These are phyloP conservation scores for Eulacestoma nigropectus DNA, from an alignment of 2,113 vertebrate species.

Conservation along the genomic window DNA sequence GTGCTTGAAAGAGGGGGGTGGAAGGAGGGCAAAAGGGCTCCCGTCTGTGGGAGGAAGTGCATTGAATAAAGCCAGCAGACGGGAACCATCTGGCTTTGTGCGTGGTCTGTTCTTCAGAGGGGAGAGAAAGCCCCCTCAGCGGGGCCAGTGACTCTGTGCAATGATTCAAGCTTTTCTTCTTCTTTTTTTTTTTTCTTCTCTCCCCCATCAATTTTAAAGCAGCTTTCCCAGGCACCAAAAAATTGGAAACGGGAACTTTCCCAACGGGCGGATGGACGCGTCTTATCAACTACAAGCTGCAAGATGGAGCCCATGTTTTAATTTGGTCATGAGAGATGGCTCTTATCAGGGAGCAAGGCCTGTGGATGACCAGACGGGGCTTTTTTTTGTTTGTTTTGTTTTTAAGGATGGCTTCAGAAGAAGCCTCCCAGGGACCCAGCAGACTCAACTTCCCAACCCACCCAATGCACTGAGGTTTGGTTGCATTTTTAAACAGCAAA, in stretches of 20 bases:
- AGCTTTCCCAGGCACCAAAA: conserved; percentile 65
- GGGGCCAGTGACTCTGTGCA: conserved; percentile 67
- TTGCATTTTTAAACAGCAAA: background rate
- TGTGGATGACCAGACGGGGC: background rate
- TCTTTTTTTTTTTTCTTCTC: background rate
- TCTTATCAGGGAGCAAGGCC: background rate
- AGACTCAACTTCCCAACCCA: background rate
- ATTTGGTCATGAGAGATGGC: background rate
- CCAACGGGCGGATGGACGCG: accelerated
- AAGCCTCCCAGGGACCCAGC: background rate
- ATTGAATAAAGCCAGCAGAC: conserved; percentile 93
- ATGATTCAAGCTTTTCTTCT: conserved; percentile 62
- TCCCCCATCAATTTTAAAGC: conserved; percentile 29
- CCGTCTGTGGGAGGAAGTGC: conserved; percentile 86
- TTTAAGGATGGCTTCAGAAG: background rate
- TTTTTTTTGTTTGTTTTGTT: background rate
- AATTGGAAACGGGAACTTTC: background rate
- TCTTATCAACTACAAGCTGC: background rate
- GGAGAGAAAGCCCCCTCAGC: conserved; percentile 70
- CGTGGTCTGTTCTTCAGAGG: conserved; percentile 77
- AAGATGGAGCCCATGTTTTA: background rate
- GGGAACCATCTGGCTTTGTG: conserved; percentile 94
- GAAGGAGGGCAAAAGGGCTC: conserved; percentile 70
- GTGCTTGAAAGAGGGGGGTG: conserved; percentile 52
- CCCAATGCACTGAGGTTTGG: background rate